phyloP scores from a whole-genome alignment of 1,140 invertebrate genomes.

The Maconellicoccus hirsutus region DNA sequence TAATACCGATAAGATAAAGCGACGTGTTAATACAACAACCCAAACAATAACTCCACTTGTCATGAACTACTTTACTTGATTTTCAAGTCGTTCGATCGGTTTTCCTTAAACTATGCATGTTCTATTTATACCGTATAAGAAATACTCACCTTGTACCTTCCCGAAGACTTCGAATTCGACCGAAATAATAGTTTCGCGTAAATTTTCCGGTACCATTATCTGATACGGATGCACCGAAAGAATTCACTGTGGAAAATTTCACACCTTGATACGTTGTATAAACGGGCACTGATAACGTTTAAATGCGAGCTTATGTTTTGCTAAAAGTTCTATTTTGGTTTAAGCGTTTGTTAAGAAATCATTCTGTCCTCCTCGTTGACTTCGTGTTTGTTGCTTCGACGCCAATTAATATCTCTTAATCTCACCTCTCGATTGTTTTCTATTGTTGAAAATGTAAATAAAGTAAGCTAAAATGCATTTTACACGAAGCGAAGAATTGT shows the following conservation, averaged over 20 bases:
- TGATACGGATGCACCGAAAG: background rate
- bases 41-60: no score
- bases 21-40: no score
- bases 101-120: no score
- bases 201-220: constrained; percentile 24
- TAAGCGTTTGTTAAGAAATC: background rate
- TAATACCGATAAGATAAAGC: no score
- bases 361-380: background rate
- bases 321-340: background rate
- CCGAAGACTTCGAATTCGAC: constrained; percentile 81
- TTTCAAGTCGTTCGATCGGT: no score
- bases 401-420: constrained; percentile 1
- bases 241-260: background rate
- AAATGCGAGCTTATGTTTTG: background rate
- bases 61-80: no score
- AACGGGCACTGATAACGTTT: no score
- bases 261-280: no score
- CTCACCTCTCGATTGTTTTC: background rate
- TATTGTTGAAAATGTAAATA: background rate
- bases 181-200: constrained; percentile 44
- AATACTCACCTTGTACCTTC: constrained; percentile 73
- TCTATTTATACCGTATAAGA: no score
- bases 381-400: constrained; percentile 3
- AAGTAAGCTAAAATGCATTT: no score
- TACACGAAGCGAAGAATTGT: no score